A percentile compares a stretch with the other conserved stretches of the same genome.
Evolutionary conservation across 1,140 invertebrate species (phyloP).

Genomic region (Zaprionus taronus): DNA sequence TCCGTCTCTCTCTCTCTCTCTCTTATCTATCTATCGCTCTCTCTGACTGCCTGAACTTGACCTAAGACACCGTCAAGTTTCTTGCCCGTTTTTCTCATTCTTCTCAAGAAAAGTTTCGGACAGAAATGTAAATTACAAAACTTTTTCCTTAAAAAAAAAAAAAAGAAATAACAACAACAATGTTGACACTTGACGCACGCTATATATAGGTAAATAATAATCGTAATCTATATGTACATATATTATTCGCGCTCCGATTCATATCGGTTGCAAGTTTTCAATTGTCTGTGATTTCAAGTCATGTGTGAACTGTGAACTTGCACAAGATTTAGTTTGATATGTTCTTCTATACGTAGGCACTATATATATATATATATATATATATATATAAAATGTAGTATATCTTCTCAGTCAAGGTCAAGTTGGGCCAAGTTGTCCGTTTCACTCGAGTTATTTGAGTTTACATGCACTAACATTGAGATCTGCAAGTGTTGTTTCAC

Average conservation of each 20-base stretch:
- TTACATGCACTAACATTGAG: background rate
- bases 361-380: background rate
- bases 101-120: slow-evolving; percentile 22
- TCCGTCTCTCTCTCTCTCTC: background rate
- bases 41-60: slow-evolving; percentile 20
- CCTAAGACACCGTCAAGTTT: slow-evolving; percentile 19
- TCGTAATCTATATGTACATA: slow-evolving; percentile 22
- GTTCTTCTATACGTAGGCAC: background rate
- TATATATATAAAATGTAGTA: background rate
- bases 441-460: background rate
- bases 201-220: slow-evolving; percentile 15
- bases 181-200: slow-evolving; percentile 1
- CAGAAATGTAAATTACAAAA: slow-evolving; percentile 15
- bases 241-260: background rate
- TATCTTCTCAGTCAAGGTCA: slow-evolving; percentile 8
- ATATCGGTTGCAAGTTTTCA: background rate
- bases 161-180: background rate
- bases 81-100: background rate
- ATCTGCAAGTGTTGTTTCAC: background rate
- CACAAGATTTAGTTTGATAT: background rate
- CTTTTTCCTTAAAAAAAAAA: slow-evolving; percentile 9
- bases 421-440: background rate
- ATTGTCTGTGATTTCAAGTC: background rate
- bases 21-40: background rate
- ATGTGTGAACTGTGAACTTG: background rate